phyloP scores from a whole-genome alignment of 2,888 invertebrate genomes.

The Pheosia gnoma region DNA sequence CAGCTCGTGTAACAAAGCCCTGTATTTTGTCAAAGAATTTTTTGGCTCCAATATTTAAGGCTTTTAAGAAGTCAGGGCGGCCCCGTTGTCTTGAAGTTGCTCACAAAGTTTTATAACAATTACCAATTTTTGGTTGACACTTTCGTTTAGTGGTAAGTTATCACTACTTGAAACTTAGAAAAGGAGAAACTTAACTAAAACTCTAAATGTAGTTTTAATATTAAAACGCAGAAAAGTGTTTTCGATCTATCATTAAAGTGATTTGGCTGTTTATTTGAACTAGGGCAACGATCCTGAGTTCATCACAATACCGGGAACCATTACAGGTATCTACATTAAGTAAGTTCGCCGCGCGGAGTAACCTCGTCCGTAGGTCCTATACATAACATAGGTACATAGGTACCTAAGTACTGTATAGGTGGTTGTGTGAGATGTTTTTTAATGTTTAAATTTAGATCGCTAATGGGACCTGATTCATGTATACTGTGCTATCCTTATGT shows the following conservation, averaged over 20 bases:
- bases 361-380: background rate
- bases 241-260: too few relatives aligned
- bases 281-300: too few relatives aligned
- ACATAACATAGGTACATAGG: background rate
- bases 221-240: too few relatives aligned
- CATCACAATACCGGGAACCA: background rate
- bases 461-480: too few relatives aligned
- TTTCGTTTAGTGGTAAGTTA: slow-evolving; percentile 6
- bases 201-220: too few relatives aligned
- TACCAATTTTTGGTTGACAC: slow-evolving; percentile 9
- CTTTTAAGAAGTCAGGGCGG: slow-evolving; percentile 35
- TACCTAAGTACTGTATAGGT: too few relatives aligned
- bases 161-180: background rate
- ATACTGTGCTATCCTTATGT: too few relatives aligned
- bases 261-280: too few relatives aligned
- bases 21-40: slow-evolving; percentile 55
- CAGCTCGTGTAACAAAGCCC: slow-evolving; percentile 55
- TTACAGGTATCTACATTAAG: background rate
- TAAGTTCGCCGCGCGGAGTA: background rate
- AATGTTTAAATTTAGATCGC: too few relatives aligned
- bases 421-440: too few relatives aligned
- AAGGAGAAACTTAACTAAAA: background rate
- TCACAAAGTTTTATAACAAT: slow-evolving; percentile 20
- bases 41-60: slow-evolving; percentile 46
- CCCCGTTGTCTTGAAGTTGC: slow-evolving; percentile 21